These are phyloP conservation scores for Tridacna crocea DNA, from an alignment of 2,888 invertebrate genomes.

Conservation along the genomic window DNA sequence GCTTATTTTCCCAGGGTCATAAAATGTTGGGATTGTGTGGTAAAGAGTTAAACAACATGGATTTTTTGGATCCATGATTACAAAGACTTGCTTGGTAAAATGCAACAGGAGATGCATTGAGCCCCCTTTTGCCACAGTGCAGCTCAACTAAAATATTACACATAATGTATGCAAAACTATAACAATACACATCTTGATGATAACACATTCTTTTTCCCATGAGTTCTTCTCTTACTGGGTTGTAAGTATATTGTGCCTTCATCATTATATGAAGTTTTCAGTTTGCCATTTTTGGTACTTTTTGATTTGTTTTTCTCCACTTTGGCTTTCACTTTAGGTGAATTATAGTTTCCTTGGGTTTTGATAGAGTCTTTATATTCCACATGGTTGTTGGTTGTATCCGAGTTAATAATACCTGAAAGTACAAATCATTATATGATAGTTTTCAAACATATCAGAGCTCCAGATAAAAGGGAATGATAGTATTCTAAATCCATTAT, in stretches of 20 bases:
- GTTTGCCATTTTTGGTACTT: conserved; percentile 62
- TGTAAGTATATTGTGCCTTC: conserved; percentile 77
- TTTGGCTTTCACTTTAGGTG: conserved; percentile 60
- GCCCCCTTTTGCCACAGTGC: too few relatives aligned
- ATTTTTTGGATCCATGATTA: too few relatives aligned
- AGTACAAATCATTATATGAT: conserved; percentile 22
- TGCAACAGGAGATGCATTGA: too few relatives aligned
- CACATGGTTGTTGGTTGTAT: conserved; percentile 53
- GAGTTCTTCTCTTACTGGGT: conserved; percentile 78
- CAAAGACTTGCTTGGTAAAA: too few relatives aligned
- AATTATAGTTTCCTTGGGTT: conserved; percentile 51
- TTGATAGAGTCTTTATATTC: conserved; percentile 48
- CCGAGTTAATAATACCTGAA: conserved; percentile 65
- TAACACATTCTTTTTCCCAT: conserved; percentile 77
- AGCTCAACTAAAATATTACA: not conserved
- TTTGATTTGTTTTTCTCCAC: conserved; percentile 65
- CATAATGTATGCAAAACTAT: conserved; percentile 56
- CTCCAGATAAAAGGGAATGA: too few relatives aligned
- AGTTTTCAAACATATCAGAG: too few relatives aligned
- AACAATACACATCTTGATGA: conserved; percentile 75
- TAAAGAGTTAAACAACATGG: too few relatives aligned
- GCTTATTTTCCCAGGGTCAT: too few relatives aligned
- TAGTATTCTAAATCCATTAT: too few relatives aligned
- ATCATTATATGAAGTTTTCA: conserved; percentile 64
- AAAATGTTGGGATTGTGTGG: too few relatives aligned